A percentile compares a stretch with the other conserved stretches of the same genome.
phyloP scores from a whole-genome alignment of 2,888 invertebrate genomes.

The Sinhomidia bicolor region DNA sequence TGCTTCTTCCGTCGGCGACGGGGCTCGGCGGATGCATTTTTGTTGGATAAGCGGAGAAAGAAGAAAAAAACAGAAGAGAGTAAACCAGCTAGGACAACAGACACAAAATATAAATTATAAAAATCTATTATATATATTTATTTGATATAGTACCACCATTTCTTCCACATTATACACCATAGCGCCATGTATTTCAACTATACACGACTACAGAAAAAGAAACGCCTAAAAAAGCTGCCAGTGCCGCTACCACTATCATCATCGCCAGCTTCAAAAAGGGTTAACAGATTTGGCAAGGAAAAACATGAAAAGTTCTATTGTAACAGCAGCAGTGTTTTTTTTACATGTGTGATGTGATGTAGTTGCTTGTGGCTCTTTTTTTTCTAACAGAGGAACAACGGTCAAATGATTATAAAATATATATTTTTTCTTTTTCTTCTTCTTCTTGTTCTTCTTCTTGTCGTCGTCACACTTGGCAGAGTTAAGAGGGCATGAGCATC shows the following conservation, averaged over 20 bases:
- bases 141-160: neutral
- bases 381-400: conserved; percentile 15
- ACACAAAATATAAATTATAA: conserved; percentile 8
- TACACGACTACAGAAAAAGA: too few species aligned
- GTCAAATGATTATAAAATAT: conserved; percentile 61
- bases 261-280: neutral
- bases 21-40: conserved; percentile 28
- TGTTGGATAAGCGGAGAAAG: neutral
- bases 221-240: neutral
- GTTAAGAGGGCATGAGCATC: conserved; percentile 10
- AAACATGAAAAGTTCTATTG: conserved; percentile 25
- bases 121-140: neutral
- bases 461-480: conserved; percentile 47
- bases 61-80: neutral
- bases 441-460: too few species aligned
- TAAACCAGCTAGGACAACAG: neutral
- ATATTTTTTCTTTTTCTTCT: too few species aligned
- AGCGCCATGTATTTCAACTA: too few species aligned
- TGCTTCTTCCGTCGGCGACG: neutral
- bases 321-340: too few species aligned
- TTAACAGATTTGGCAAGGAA: conserved; percentile 52
- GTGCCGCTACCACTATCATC: neutral
- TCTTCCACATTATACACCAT: too few species aligned
- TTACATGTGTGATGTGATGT: neutral
- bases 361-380: neutral